phyloP scores from a whole-genome alignment of 2,797 vertebrate genomes.

The Coendou prehensilis region DNA sequence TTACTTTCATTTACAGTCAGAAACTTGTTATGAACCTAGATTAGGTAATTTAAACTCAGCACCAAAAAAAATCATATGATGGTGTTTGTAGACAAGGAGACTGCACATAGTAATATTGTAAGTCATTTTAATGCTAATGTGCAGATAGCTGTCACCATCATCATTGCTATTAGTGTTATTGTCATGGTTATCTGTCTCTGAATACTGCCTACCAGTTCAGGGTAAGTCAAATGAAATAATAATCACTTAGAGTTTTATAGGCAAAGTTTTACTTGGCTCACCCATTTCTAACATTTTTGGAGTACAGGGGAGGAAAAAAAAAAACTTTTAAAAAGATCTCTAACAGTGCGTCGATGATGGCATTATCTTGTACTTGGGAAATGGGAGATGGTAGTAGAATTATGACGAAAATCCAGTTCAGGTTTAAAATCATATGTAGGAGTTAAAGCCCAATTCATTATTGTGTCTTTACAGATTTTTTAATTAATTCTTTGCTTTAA shows the following conservation, averaged over 20 bases:
- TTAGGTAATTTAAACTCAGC: conserved; percentile 53
- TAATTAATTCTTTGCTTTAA: conserved; percentile 63
- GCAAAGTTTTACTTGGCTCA: conserved; percentile 29
- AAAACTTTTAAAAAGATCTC: not conserved
- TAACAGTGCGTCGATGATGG: not conserved
- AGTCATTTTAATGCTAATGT: conserved; percentile 14
- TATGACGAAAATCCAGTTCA: conserved; percentile 7
- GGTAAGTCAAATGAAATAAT: conserved; percentile 40
- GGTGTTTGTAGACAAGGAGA: not conserved
- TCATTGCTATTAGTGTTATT: not conserved
- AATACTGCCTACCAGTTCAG: not conserved
- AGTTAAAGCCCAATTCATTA: conserved; percentile 28
- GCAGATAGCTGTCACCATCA: not conserved
- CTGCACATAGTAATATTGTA: not conserved
- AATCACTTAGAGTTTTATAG: conserved; percentile 34
- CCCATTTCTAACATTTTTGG: not conserved
- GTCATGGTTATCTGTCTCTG: conserved; percentile 7
- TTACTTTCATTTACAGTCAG: conserved; percentile 55
- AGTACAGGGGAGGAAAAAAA: not conserved
- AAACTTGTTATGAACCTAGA: conserved; percentile 42
- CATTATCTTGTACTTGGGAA: conserved; percentile 28
- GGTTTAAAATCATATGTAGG: not conserved
- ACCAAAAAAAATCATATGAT: conserved; percentile 5
- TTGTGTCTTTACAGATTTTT: conserved; percentile 51
- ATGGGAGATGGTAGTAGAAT: not conserved